Base-by-base conservation (phyloP, 2,797 vertebrate species). In the Sitta carolinensis region DNA sequence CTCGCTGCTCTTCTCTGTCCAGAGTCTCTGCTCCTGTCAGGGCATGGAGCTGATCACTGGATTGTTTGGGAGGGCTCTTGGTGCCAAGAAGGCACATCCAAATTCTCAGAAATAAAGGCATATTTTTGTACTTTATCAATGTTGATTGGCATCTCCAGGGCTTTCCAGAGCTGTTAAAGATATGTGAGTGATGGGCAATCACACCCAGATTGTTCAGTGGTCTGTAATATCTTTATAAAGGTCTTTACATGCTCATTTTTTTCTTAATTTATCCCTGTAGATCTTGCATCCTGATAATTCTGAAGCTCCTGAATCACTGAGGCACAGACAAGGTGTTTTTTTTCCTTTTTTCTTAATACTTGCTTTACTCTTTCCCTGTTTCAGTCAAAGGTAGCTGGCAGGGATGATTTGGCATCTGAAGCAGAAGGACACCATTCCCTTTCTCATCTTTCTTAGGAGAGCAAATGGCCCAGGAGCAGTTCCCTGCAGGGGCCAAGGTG, bases 51-150 rank as follows among this genome's bases (percentile, higher is more conserved):
- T 91, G 73, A 88, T 84, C 62, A 45, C 57, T 94, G 84, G 67
- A 85, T 91, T 83, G 51, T 38, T 51, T 66, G 62, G 69, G 74
- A 80, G 70, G 57, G 51, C 42, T 84, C 18, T 57, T 61, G 5
- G 21, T 83, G 84, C 82, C 87, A 36, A n/a, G 58, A 64, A 45
- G 51, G 48, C 73, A 57, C 58, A 12, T 34, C 64, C 70, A 84
- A 83, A 72, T 72, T 72, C 79, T 55, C 7, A 11, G 69, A 68
- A 92, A 95, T 92, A 93, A 95, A 95, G 57, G n/a, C 48, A 3
- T 92, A 84, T 92, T 95, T 93, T 93, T 94, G 59, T 95, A 92
- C 40, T 52, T 92, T 42, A 43, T 59, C 63, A n/a, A 34, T 20
- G 30, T 17, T 36, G 36, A 69, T 88, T 82, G 74, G 48, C 80